Conservation (phyloP, 2,888 invertebrate genomes). For the Zygaena filipendulae region DNA sequence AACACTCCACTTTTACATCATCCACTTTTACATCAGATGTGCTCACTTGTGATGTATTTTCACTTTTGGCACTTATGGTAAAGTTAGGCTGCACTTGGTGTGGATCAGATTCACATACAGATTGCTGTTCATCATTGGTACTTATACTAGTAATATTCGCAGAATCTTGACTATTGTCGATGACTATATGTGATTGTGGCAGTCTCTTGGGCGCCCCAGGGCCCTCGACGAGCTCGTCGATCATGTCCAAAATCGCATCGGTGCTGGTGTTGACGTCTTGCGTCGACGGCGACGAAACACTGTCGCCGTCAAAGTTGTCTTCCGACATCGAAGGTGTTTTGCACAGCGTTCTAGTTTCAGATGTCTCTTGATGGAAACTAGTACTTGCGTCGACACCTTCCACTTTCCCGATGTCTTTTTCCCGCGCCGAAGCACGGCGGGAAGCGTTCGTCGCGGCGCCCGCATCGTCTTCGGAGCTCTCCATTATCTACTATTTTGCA, state of each 20-base stretch:
- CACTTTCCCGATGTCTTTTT: constrained; percentile 52
- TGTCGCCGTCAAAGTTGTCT: constrained; percentile 56
- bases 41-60: constrained; percentile 13
- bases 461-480: constrained; percentile 68
- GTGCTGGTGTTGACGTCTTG: constrained; percentile 61
- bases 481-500: constrained; percentile 68
- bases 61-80: constrained; percentile 28
- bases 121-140: not conserved
- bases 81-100: no score
- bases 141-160: constrained; percentile 5
- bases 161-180: constrained; percentile 13
- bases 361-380: constrained; percentile 39
- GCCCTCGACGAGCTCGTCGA: constrained; percentile 61
- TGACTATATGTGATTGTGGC: constrained; percentile 21
- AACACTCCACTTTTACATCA: no score
- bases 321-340: constrained; percentile 53
- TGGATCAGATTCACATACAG: constrained; percentile 7
- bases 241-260: constrained; percentile 63
- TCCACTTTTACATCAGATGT: not conserved
- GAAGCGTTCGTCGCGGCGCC: constrained; percentile 63
- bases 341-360: constrained; percentile 37
- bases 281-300: constrained; percentile 56
- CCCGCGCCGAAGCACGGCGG: constrained; percentile 67
- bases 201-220: constrained; percentile 52
- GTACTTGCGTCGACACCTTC: constrained; percentile 53